A percentile compares a stretch with the other conserved stretches of the same genome.
These are phyloP conservation scores for Acleris emargana DNA, from an alignment of 2,888 invertebrate species.

Conservation along the genomic window DNA sequence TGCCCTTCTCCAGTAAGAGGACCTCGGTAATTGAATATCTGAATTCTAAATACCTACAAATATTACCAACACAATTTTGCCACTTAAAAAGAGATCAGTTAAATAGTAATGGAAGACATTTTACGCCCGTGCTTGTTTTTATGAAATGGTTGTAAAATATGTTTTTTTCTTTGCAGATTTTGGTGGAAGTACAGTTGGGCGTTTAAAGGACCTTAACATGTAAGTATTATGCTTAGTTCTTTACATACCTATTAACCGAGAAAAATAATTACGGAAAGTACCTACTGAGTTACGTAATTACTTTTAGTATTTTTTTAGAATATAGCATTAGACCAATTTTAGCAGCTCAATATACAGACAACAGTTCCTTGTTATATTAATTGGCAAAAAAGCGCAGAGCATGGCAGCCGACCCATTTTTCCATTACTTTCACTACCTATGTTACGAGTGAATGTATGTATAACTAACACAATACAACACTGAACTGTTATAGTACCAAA, in stretches of 20 bases:
- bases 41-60: conserved; percentile 46
- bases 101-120: conserved; percentile 3
- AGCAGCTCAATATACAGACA: too few species aligned
- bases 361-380: too few species aligned
- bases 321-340: too few species aligned
- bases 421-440: background rate
- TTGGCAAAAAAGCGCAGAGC: background rate
- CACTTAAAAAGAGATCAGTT: conserved; percentile 43
- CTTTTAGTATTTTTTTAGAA: too few species aligned
- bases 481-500: background rate
- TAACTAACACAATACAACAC: background rate
- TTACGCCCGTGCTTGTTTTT: background rate
- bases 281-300: too few species aligned
- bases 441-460: background rate
- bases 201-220: conserved; percentile 13
- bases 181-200: background rate
- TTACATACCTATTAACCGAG: background rate
- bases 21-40: conserved; percentile 47
- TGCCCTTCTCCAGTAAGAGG: conserved; percentile 41
- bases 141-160: background rate
- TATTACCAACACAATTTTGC: conserved; percentile 48
- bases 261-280: too few species aligned
- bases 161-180: conserved; percentile 21
- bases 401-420: background rate
- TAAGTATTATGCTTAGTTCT: conserved; percentile 12